Evolutionary conservation across 2,113 vertebrate genomes (phyloP), one percentile per base, ranked within the genome.

Genomic region (Eolophus roseicapilla): DNA sequence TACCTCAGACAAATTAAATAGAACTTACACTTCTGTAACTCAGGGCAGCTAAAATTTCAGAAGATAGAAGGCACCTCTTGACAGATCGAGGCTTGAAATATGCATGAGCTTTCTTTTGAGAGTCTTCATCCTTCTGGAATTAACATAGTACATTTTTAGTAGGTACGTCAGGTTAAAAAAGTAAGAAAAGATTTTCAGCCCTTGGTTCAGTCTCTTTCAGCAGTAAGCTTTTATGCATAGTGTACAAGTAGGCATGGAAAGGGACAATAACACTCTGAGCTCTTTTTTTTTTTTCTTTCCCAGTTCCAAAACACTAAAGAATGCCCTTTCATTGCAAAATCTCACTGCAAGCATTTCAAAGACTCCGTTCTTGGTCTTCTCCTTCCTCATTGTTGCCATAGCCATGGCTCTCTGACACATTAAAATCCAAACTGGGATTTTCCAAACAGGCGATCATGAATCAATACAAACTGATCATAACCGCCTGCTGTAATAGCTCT

Each of bases 71-170:
- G 29, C 55, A 93, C 39, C 55, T 90, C 82, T 90, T 81, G 73
- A 63, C 60, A 93, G 33, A 12, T 3, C 4, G 5, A 50, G 24
- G 55, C 55, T 88, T 96, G 90, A 94, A 96, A 96, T 92, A 91
- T 92, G 43, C 52, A 89, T 95, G 60, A 93, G 20, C 39, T 50
- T 91, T 80, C 78, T 92, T 92, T 37, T 78, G 76, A 88, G 64
- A 94, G 47, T 57, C 50, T 93, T 92, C 62, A 71, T 29, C 53
- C 71, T 88, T 81, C 39, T 78, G 55, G 62, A 92, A 88, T 96
- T 91, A 96, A 74, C 55, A 67, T 27, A 67, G 73, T 82, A 82
- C 24, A 41, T 81, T 78, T 83, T 68, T 71, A 64, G 31, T 16
- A 83, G 59, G 63, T 83, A 33, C 27, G 37, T 64, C 55, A 81